Evolutionary conservation across 1,140 invertebrate species (phyloP), one percentile per base, ranked within the genome.

Genomic region (Pantala flavescens): DNA sequence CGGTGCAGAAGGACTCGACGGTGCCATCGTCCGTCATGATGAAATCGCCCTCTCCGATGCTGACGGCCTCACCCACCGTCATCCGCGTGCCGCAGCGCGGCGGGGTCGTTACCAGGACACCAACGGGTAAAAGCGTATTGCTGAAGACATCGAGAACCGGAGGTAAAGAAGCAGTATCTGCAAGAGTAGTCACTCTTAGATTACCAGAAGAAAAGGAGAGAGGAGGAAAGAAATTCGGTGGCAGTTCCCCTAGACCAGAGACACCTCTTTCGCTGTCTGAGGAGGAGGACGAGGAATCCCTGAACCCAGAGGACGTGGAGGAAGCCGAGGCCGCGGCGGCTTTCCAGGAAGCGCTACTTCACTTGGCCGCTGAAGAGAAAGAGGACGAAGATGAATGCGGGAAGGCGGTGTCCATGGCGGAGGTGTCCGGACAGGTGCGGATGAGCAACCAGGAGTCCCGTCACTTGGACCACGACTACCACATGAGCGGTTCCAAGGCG

Each of bases 361-460:
- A 7, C 3, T 16, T 21, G 49, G 49, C 49, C 49, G 23, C 23
- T 19, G 49, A 43, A 11, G 36, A 75, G 9, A 76, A 81, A 74
- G 23, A 43, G 24, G 49, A 43, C 10, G 36, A 75, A 7, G 77
- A 81, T 73, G 79, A 82, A 5, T 74, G 75, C 21, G 74, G 43
- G 71, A 75, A 77, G 2, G 76, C 76, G 14, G 79, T 77, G 2
- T 79, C 79, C 3, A 79, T 81, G 24, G 81, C 79, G 75, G 81
- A 82, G 73, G 80, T 84, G 14, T 81, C 80, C 14, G 79, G 77
- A 43, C 81, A 81, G 49, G 49, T 63, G 49, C 49, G 49, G n/a
- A 12, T 63, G 49, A 63, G 16, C 5, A 12, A 49, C 23, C 77
- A 80, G 70, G 78, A 79, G 63, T 81, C 81, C 24, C 16, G n/a